Base-by-base conservation (phyloP, 2,797 vertebrate species). In the Jordanella pulchra region DNA sequence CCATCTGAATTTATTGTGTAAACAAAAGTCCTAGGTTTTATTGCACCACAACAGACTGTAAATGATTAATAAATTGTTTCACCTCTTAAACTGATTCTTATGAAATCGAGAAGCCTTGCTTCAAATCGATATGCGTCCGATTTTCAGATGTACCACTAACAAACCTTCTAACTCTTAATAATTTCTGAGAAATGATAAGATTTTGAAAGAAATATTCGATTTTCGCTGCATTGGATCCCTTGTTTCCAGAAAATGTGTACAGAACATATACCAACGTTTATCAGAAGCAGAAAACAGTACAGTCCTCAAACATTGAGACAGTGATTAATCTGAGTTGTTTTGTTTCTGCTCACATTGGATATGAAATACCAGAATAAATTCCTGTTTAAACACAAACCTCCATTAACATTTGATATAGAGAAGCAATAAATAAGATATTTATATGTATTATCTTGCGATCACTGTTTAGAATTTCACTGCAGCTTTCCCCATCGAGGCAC, bases 191-290 rank as follows among this genome's bases (percentile, higher is more conserved):
- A 1, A 54, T 53, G 23, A 10, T 27, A 17, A 27, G 53, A 54
- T 13, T 63, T 7, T 15, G 1, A 63, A 50, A 28, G 23, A 70
- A 67, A 66, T 10, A 18, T 47, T 47, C 58, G 1, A 56, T 69
- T 85, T 86, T 25, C 79, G 86, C 91, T 93, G 89, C 90, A 91
- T 91, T 91, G 90, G 91, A 93, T 93, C 86, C 90, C 89, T 76
- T 69, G 65, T 84, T 89, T 87, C 69, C 79, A 84, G 56, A 84
- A 66, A 72, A 69, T 47, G 4, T 45, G 35, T 53, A 75, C 68
- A 78, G 74, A 55, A 82, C 61, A 77, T 17, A 55, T 81, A 79
- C 11, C 14, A 79, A 83, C 15, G 68, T 54, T 28, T 69, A 42
- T 12, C 35, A 39, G 21, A 12, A 53, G 65, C 65, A 23, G 30